phyloP scores from a whole-genome alignment of 2,113 vertebrate genomes.

The Progne subis region DNA sequence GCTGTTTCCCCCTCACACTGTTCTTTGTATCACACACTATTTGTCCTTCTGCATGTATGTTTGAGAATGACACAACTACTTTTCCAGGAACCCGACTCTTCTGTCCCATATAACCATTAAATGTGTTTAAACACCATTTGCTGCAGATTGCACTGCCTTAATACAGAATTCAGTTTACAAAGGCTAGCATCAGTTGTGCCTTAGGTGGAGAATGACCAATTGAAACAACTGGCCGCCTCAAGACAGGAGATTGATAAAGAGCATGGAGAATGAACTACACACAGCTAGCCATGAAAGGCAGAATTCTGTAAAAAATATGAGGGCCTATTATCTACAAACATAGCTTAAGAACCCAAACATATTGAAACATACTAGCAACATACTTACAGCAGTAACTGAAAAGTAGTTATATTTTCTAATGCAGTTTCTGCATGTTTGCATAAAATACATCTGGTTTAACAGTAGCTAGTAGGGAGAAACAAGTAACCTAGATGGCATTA shows the following conservation, averaged over 20 bases:
- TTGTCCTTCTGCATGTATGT: background rate
- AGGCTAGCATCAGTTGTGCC: background rate
- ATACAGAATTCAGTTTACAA: background rate
- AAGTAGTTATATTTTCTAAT: background rate
- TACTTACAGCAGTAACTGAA: background rate
- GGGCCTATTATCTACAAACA: background rate
- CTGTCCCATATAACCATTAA: background rate
- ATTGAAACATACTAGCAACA: background rate
- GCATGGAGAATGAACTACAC: background rate
- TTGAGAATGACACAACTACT: background rate
- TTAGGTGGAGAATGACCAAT: background rate
- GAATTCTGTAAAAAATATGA: background rate
- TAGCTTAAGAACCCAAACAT: background rate
- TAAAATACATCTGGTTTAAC: background rate
- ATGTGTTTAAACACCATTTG: background rate
- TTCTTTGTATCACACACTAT: background rate
- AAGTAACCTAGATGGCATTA: background rate
- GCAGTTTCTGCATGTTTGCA: background rate
- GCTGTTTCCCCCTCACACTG: rapidly evolving
- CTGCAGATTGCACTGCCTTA: background rate
- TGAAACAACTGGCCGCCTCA: background rate
- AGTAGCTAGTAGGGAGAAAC: background rate
- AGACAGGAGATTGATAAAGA: background rate
- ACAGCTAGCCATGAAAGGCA: background rate
- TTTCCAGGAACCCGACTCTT: background rate